Evolutionary conservation across 2,888 invertebrate genomes (phyloP).

Genomic region (Plagiodera versicolora): DNA sequence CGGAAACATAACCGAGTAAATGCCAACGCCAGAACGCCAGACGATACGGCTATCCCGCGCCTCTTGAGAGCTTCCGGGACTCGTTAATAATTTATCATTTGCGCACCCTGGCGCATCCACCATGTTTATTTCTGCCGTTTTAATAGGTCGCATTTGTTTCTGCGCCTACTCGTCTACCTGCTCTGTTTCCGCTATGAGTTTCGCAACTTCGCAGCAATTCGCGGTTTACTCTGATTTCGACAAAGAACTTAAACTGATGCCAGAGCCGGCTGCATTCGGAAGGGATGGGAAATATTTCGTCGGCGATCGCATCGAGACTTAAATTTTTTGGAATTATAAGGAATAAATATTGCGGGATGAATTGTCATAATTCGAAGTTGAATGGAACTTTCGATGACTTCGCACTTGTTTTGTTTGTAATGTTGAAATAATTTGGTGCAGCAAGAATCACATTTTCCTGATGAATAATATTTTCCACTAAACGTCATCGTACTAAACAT

Average conservation of each 20-base stretch:
- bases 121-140: constrained; percentile 12
- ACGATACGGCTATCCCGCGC: background rate
- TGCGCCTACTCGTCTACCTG: background rate
- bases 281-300: no score
- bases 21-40: background rate
- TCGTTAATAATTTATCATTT: constrained; percentile 21
- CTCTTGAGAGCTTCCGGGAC: background rate
- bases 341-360: no score
- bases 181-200: background rate
- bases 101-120: constrained; percentile 17
- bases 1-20: background rate
- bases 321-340: no score
- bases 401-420: no score
- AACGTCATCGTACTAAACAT: no score
- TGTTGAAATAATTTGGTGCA: no score
- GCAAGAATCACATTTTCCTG: no score
- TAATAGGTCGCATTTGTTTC: background rate
- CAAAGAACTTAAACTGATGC: background rate
- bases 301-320: no score
- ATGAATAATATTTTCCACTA: no score
- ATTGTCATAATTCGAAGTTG: no score
- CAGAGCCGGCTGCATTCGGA: no score
- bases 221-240: background rate
- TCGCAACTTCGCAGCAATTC: background rate
- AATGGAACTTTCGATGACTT: no score